Percentiles rank a stretch among this genome's conserved stretches.
Conservation (phyloP, 2,888 invertebrate genomes). For the Sarcophaga subvicina region DNA sequence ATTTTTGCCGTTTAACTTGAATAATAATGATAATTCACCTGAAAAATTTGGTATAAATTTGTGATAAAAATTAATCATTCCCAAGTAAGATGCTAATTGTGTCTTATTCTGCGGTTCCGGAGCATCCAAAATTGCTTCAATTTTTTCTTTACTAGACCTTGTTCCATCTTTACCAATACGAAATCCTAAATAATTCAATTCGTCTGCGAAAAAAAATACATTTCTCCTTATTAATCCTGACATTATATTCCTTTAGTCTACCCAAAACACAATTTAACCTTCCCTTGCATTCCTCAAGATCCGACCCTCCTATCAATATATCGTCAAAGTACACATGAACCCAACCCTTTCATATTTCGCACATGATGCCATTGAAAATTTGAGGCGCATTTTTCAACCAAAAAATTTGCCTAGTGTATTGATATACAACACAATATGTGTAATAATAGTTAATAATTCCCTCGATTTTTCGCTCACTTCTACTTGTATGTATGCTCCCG, state of each 20-base stretch:
- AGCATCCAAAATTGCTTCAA: no score
- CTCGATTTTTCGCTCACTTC: slow-evolving; percentile 30
- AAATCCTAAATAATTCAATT: not conserved
- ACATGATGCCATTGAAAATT: slow-evolving; percentile 22
- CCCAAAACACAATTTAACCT: not conserved
- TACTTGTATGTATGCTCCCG: no score
- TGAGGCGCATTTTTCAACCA: slow-evolving; percentile 34
- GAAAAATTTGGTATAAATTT: no score
- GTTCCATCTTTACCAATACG: not conserved
- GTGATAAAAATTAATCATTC: no score
- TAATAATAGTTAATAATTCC: slow-evolving; percentile 57
- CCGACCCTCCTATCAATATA: not conserved
- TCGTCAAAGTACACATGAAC: no score
- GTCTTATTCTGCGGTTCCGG: not conserved
- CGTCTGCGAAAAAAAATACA: not conserved
- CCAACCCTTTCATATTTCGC: not conserved
- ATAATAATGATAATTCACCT: no score
- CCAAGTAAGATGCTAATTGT: no score
- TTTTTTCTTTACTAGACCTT: no score
- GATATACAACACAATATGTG: slow-evolving; percentile 50
- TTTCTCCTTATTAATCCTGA: not conserved
- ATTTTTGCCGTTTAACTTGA: no score
- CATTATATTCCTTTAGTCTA: not conserved
- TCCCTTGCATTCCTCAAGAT: slow-evolving; percentile 21
- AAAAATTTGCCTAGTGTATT: slow-evolving; percentile 4